Conservation (phyloP, 1,140 invertebrate species). For the Lutraria rhynchaena region DNA sequence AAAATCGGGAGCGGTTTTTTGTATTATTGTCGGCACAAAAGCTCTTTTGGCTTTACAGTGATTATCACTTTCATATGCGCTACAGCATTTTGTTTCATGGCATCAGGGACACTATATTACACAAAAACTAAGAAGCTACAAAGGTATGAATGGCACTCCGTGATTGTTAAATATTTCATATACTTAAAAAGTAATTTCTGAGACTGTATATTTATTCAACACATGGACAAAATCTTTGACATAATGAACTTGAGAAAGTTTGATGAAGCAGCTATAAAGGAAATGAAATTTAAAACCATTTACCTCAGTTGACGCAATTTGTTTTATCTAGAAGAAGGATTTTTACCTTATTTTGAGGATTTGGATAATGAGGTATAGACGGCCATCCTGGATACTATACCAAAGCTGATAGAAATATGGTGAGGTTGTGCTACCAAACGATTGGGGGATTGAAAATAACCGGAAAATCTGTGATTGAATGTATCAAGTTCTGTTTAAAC, state of each 20-base stretch:
- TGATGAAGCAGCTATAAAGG: neutral
- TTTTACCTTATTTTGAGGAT: neutral
- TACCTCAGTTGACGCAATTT: neutral
- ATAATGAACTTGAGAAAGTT: conserved; percentile 25
- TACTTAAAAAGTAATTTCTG: too few species aligned
- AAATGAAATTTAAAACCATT: conserved; percentile 7
- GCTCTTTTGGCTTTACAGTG: too few species aligned
- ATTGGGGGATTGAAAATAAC: conserved; percentile 39
- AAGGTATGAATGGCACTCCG: too few species aligned
- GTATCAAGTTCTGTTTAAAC: conserved; percentile 7
- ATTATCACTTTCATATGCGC: too few species aligned
- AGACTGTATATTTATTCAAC: conserved; percentile 52
- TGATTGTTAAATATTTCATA: too few species aligned
- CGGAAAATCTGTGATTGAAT: conserved; percentile 28
- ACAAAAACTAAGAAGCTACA: too few species aligned
- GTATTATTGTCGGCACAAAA: too few species aligned
- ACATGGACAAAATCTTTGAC: conserved; percentile 57
- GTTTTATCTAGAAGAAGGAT: neutral
- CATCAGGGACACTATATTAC: too few species aligned
- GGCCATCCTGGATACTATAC: neutral
- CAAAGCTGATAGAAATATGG: conserved; percentile 12
- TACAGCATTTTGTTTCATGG: too few species aligned
- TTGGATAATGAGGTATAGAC: neutral
- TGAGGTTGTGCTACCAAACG: conserved; percentile 40
- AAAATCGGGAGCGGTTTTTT: too few species aligned